These are phyloP conservation scores for Ophraella communa DNA, from an alignment of 2,888 invertebrate species.

Conservation along the genomic window DNA sequence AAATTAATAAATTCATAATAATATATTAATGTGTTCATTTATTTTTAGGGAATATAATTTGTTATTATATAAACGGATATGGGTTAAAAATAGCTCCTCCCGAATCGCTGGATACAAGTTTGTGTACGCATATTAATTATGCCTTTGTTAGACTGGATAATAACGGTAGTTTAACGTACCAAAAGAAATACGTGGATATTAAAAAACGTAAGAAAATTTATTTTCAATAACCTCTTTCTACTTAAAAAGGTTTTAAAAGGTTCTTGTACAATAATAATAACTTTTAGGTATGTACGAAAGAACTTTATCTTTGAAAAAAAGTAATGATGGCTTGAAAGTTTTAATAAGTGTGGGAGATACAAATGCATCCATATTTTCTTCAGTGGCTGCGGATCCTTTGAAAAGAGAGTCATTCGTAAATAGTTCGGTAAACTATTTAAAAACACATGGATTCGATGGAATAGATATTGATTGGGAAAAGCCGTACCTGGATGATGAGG, in stretches of 20 bases:
- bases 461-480: conserved; percentile 77
- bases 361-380: conserved; percentile 53
- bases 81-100: conserved; percentile 17
- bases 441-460: conserved; percentile 70
- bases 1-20: no score
- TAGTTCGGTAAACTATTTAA: conserved; percentile 62
- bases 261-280: neutral
- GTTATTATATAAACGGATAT: conserved; percentile 18
- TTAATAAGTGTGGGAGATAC: conserved; percentile 71
- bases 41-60: conserved; percentile 25
- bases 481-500: conserved; percentile 65
- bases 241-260: no score
- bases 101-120: conserved; percentile 33
- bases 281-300: conserved; percentile 22
- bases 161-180: conserved; percentile 12
- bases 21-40: neutral
- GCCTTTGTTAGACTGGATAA: conserved; percentile 37
- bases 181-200: neutral
- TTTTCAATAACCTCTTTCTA: neutral
- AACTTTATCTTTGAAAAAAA: conserved; percentile 58
- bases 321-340: conserved; percentile 64
- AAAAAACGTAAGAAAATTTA: neutral
- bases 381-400: conserved; percentile 59
- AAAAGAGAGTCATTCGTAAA: conserved; percentile 64
- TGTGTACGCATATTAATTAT: conserved; percentile 46